A percentile compares a stretch with the other conserved stretches of the same genome.
phyloP scores from a whole-genome alignment of 2,888 invertebrate species.

The Parochlus steinenii region DNA sequence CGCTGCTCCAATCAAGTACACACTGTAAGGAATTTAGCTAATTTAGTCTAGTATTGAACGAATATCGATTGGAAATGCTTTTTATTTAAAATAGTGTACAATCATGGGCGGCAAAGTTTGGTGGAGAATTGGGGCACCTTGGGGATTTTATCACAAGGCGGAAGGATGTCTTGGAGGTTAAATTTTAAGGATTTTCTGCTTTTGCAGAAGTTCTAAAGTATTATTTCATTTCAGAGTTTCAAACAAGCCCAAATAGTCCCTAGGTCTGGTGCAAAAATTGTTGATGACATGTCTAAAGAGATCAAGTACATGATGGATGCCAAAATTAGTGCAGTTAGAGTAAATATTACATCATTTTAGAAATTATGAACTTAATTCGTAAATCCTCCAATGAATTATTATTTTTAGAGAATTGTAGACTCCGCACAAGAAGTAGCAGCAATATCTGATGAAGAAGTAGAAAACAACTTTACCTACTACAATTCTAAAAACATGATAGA shows the following conservation, averaged over 20 bases:
- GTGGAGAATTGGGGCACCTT: constrained; percentile 61
- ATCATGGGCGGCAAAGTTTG: constrained; percentile 67
- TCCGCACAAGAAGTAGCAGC: constrained; percentile 65
- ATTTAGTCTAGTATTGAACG: no score
- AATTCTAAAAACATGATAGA: constrained; percentile 54
- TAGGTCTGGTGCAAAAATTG: constrained; percentile 59
- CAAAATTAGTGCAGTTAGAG: constrained; percentile 73
- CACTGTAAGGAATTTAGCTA: no score
- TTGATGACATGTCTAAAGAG: constrained; percentile 68
- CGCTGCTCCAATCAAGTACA: no score
- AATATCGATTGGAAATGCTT: no score
- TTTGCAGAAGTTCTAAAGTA: constrained; percentile 10
- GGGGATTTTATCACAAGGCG: constrained; percentile 66
- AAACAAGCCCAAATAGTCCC: constrained; percentile 58
- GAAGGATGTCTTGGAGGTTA: constrained; percentile 62
- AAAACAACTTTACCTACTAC: constrained; percentile 45
- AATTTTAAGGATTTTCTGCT: no score
- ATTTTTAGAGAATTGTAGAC: constrained; percentile 61
- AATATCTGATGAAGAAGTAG: constrained; percentile 38
- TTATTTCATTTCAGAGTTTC: constrained; percentile 43
- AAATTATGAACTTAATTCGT: not conserved
- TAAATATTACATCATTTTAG: constrained; percentile 24
- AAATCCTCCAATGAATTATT: not conserved
- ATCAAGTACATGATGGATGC: constrained; percentile 77
- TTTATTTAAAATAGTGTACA: constrained; percentile 39